These are phyloP conservation scores for Rhagium mordax DNA, from an alignment of 2,888 invertebrate genomes.

Conservation along the genomic window DNA sequence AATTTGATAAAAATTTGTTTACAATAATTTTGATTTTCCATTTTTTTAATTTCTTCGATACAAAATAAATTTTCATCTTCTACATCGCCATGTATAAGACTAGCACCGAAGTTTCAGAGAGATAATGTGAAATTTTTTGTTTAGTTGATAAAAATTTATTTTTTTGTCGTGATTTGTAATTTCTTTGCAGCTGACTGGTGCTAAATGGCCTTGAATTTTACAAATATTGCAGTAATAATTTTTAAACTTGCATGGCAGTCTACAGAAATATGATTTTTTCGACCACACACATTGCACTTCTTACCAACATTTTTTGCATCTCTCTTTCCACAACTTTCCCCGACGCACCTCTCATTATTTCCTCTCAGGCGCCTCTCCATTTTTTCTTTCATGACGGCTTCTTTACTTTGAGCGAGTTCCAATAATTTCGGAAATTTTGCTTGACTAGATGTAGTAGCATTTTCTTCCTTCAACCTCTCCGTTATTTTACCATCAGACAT, in stretches of 20 bases:
- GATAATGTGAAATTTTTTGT: background rate
- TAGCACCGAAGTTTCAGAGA: background rate
- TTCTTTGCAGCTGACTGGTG: background rate
- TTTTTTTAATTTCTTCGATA: background rate
- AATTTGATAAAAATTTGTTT: background rate
- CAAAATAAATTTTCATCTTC: background rate
- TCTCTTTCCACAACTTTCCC: background rate
- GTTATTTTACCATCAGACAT: background rate
- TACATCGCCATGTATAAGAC: background rate
- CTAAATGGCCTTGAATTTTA: background rate
- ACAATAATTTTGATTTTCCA: background rate
- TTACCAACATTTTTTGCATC: background rate
- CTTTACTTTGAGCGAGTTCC: background rate
- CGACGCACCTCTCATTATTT: too few species aligned
- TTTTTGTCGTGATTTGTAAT: background rate
- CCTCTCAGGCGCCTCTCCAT: background rate
- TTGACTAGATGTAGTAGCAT: background rate
- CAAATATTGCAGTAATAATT: background rate
- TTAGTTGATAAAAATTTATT: background rate
- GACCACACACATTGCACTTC: background rate
- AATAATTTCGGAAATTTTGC: background rate
- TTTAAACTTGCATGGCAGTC: too few species aligned
- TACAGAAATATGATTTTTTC: too few species aligned
- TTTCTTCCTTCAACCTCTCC: slow-evolving; percentile 13
- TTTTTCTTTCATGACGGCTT: background rate